phyloP scores from a whole-genome alignment of 2,113 vertebrate genomes.

The Haplochromis burtoni region DNA sequence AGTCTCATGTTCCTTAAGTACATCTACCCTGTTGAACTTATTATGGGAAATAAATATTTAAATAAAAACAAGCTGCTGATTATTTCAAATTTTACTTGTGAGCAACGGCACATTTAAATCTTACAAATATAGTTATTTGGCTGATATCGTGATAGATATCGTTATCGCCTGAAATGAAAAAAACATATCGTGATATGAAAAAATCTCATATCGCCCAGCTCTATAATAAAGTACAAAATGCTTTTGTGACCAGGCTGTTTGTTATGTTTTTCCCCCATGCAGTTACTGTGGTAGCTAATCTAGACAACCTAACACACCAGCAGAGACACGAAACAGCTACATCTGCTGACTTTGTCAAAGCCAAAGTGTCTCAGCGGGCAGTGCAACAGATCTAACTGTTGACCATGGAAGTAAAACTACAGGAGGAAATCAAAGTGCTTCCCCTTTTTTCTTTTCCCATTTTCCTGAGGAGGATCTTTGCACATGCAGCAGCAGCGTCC shows the following conservation, averaged over 20 bases:
- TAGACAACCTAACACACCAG: neutral
- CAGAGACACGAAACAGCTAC: neutral
- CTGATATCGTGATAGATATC: too few species aligned
- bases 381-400: slow-evolving; percentile 9
- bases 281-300: slow-evolving; percentile 19
- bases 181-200: too few species aligned
- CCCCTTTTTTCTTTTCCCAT: slow-evolving; percentile 34
- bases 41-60: too few species aligned
- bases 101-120: too few species aligned
- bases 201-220: too few species aligned
- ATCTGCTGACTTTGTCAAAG: neutral
- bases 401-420: slow-evolving; percentile 34
- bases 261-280: neutral
- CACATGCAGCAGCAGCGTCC: slow-evolving; percentile 40
- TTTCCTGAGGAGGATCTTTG: slow-evolving; percentile 13
- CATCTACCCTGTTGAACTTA: too few species aligned
- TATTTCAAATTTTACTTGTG: too few species aligned
- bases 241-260: neutral
- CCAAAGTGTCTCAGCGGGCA: neutral
- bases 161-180: too few species aligned
- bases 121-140: too few species aligned
- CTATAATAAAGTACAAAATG: neutral
- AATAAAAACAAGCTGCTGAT: too few species aligned
- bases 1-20: too few species aligned
- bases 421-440: slow-evolving; percentile 42